Percentiles rank a stretch among this genome's conserved stretches.
These are phyloP conservation scores for Megastigmus dorsalis DNA, from an alignment of 2,888 invertebrate genomes.

Conservation along the genomic window DNA sequence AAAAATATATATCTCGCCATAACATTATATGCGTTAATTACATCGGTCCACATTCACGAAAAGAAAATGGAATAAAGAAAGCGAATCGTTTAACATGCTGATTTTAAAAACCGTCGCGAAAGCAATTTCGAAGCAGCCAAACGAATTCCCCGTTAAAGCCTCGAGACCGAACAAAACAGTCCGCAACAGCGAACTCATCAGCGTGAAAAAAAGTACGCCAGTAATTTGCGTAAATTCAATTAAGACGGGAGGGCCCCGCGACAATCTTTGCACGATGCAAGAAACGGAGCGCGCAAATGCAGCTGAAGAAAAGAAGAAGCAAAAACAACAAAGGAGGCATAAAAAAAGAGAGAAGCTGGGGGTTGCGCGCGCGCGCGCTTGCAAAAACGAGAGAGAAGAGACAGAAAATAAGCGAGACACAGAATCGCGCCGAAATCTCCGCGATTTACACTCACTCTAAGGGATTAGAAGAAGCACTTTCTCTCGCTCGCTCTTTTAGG, in stretches of 20 bases:
- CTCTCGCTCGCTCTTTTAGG: not conserved
- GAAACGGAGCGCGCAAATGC: not conserved
- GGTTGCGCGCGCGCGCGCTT: no score
- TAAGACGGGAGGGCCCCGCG: not conserved
- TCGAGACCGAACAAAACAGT: no score
- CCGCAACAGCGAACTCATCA: no score
- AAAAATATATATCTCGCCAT: no score
- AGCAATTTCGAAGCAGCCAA: no score
- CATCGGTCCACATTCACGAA: no score
- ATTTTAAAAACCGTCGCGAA: no score
- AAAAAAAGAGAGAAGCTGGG: conserved; percentile 26
- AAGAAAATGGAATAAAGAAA: no score
- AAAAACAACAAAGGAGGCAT: not conserved
- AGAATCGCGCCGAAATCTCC: not conserved
- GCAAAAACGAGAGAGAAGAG: not conserved
- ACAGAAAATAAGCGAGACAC: not conserved
- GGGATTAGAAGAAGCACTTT: conserved; percentile 10
- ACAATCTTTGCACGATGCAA: no score
- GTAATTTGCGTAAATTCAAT: not conserved
- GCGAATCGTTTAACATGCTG: no score
- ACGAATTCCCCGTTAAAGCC: no score
- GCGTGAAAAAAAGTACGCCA: not conserved
- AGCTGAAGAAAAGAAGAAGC: not conserved
- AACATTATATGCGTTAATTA: no score
- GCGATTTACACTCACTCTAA: conserved; percentile 7